phyloP scores from a whole-genome alignment of 2,113 vertebrate genomes.

The Dendropsophus ebraccatus region DNA sequence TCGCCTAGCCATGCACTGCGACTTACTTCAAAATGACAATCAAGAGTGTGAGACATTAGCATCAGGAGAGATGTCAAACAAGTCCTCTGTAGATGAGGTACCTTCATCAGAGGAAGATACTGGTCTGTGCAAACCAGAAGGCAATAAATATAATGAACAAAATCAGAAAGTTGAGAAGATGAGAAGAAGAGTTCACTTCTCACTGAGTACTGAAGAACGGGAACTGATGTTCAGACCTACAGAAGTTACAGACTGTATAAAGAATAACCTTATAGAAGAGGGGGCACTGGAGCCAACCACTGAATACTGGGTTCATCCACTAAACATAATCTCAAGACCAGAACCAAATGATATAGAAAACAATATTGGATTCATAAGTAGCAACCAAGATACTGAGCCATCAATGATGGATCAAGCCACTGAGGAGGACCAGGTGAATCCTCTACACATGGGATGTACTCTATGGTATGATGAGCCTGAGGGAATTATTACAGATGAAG shows the following conservation, averaged over 20 bases:
- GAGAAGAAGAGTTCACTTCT: slow-evolving; percentile 19
- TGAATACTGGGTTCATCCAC: not conserved
- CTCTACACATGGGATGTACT: not conserved
- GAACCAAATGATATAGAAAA: not conserved
- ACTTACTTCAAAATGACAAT: not conserved
- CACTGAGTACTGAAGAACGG: slow-evolving; percentile 9
- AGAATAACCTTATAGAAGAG: not conserved
- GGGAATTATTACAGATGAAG: not conserved
- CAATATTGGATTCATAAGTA: not conserved
- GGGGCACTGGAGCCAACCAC: not conserved
- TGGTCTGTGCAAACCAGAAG: not conserved
- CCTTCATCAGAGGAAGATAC: not conserved
- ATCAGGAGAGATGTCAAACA: not conserved
- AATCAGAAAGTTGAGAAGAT: not conserved
- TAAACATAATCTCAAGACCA: not conserved
- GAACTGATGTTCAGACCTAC: not conserved
- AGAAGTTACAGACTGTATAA: not conserved
- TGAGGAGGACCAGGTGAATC: not conserved
- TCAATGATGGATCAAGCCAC: not conserved
- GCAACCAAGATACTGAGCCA: not conserved
- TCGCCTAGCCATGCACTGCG: not conserved
- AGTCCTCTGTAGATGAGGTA: not conserved
- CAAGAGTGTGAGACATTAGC: not conserved
- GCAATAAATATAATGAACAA: not conserved
- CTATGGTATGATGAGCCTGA: slow-evolving; percentile 30